phyloP scores from a whole-genome alignment of 1,140 invertebrate species.

The Ganaspis sp. region DNA sequence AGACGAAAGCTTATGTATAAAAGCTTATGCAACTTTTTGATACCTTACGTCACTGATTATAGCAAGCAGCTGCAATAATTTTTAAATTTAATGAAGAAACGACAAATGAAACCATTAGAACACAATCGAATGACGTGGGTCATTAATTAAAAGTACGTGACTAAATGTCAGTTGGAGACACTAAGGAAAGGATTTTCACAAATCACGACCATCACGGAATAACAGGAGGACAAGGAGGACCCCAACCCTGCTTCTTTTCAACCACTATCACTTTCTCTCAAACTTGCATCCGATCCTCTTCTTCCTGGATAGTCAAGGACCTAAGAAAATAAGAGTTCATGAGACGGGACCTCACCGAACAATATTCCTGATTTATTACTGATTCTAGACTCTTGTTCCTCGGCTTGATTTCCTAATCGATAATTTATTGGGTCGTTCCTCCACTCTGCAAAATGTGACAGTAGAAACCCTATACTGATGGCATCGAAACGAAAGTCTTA shows the following conservation, averaged over 20 bases:
- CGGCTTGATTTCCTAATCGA: not conserved
- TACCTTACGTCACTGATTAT: too few relatives aligned
- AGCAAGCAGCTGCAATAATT: conserved; percentile 37
- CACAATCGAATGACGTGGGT: conserved; percentile 66
- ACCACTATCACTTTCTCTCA: conserved; percentile 62
- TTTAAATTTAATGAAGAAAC: conserved; percentile 59
- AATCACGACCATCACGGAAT: conserved; percentile 64
- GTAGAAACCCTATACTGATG: not conserved
- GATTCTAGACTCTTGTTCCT: not conserved
- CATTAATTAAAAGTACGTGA: conserved; percentile 74
- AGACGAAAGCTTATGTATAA: too few relatives aligned
- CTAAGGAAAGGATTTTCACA: conserved; percentile 56
- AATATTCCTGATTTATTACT: conserved; percentile 27
- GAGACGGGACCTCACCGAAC: not conserved
- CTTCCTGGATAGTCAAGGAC: conserved; percentile 31
- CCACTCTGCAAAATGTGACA: not conserved
- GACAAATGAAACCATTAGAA: conserved; percentile 68
- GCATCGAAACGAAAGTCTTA: not conserved
- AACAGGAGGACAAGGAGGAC: conserved; percentile 47
- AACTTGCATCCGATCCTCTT: conserved; percentile 43
- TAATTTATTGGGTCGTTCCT: not conserved
- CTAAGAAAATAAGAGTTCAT: not conserved
- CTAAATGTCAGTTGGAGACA: conserved; percentile 55
- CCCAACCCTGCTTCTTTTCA: conserved; percentile 36
- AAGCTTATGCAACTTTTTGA: too few relatives aligned